Conservation (phyloP, 2,797 vertebrate genomes). For the Sarcophilus harrisii region DNA sequence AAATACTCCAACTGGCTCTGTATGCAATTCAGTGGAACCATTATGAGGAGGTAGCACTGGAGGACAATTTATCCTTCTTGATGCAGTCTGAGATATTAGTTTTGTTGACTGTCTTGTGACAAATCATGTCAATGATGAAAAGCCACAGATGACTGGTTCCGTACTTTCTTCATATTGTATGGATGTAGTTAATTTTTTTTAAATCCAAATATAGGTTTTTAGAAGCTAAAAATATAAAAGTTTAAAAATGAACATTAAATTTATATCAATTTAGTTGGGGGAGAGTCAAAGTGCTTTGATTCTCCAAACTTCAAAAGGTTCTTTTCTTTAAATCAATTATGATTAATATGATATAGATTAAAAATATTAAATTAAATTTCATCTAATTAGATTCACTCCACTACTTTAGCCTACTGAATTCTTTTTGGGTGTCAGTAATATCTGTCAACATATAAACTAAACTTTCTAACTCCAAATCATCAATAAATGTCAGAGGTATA, state of each 20-base stretch:
- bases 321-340: conserved; percentile 79
- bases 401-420: not conserved
- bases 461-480: not conserved
- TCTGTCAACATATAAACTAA: not conserved
- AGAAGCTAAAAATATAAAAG: conserved; percentile 59
- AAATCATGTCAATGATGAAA: not conserved
- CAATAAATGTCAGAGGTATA: not conserved
- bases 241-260: conserved; percentile 53
- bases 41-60: not conserved
- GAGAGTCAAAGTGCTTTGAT: conserved; percentile 40
- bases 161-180: not conserved
- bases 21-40: not conserved
- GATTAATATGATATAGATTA: conserved; percentile 83
- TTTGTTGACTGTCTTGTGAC: not conserved
- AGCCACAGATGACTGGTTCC: not conserved
- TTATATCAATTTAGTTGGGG: conserved; percentile 54
- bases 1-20: not conserved
- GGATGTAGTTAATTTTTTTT: not conserved
- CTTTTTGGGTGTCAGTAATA: not conserved
- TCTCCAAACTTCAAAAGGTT: conserved; percentile 69
- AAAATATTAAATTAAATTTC: not conserved
- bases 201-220: conserved; percentile 43
- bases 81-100: not conserved
- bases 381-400: not conserved
- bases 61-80: not conserved